Evolutionary conservation across 2,113 vertebrate genomes (phyloP), one percentile per base, ranked within the genome.

Genomic region (Caloenas nicobarica): DNA sequence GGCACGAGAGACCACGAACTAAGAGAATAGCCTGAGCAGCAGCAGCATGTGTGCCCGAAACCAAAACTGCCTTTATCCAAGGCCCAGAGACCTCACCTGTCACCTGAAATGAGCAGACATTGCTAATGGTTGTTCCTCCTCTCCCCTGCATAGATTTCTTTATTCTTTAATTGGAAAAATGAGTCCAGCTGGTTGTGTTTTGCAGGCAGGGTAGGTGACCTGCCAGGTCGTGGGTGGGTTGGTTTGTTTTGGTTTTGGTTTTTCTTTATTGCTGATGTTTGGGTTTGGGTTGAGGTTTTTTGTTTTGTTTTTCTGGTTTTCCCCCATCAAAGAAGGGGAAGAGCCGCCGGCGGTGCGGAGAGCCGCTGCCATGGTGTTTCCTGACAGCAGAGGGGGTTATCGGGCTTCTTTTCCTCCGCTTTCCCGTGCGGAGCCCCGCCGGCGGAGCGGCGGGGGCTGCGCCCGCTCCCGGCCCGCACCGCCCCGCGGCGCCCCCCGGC

Each of bases 371-470:
- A 14, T 10, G n/a, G 34, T 21, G 33, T 17, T 36, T 71, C 22
- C 84, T 7, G 94, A 74, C 94, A 92, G 77, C 94, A 97, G 96
- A 93, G 95, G 93, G 96, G 29, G 73, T 25, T 31, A 13, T 93
- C 40, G 93, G 61, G 86, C 91, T 34, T 54, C 50, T 89, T 91
- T 93, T 88, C 64, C 86, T 50, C 34, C 36, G 10, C 23, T 11
- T 19, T 18, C 58, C 58, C 21, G 16, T 0, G 14, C 44, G 16
- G 22, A 36, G 33, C 72, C 31, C 22, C 10, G 15, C 29, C 40
- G 10, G 34, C 65, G 5, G 23, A 40, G 44, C 46, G 4, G 16
- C 42, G 7, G 44, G 44, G 10, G 48, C 48, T 19, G 38, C 16
- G 24, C 26, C 24, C 4, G 5, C 17, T 12, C 18, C 15, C 33